Conservation (phyloP, 2,113 vertebrate species). For the Eidolon helvum region DNA sequence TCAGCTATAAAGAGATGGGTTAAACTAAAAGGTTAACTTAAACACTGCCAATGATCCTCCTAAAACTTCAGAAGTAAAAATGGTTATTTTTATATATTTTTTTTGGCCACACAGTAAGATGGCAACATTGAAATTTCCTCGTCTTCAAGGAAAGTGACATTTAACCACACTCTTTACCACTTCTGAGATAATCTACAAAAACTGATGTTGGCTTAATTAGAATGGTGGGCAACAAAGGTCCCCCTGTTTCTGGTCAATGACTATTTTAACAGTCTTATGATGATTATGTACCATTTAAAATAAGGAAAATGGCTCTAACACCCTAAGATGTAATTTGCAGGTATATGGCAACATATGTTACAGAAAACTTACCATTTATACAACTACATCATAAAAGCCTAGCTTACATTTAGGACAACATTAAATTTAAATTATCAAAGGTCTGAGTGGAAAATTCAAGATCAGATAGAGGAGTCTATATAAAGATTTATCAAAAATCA, state of each 20-base stretch:
- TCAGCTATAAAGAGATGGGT: neutral
- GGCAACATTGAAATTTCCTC: neutral
- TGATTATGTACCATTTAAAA: slow-evolving; percentile 32
- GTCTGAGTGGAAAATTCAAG: slow-evolving; percentile 55
- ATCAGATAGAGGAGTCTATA: slow-evolving; percentile 3
- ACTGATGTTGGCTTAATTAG: slow-evolving; percentile 17
- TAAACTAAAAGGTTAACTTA: slow-evolving; percentile 18
- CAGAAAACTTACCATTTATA: slow-evolving; percentile 1
- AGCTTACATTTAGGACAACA: neutral
- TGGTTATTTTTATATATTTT: neutral
- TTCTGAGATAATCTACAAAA: slow-evolving; percentile 41
- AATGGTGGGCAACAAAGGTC: slow-evolving; percentile 1
- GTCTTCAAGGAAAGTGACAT: slow-evolving; percentile 47
- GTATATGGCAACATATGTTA: neutral
- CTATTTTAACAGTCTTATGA: neutral
- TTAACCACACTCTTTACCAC: neutral
- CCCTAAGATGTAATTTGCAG: slow-evolving; percentile 46
- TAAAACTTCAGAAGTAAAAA: slow-evolving; percentile 25
- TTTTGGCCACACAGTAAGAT: slow-evolving; percentile 5
- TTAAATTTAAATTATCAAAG: slow-evolving; percentile 23
- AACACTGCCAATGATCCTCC: neutral
- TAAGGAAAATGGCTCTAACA: slow-evolving; percentile 5
- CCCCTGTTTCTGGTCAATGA: slow-evolving; percentile 24
- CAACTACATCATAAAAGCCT: slow-evolving; percentile 6
- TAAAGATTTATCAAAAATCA: slow-evolving; percentile 15